Evolutionary conservation across 2,113 vertebrate species (phyloP).

Genomic region (Anguilla japonica): DNA sequence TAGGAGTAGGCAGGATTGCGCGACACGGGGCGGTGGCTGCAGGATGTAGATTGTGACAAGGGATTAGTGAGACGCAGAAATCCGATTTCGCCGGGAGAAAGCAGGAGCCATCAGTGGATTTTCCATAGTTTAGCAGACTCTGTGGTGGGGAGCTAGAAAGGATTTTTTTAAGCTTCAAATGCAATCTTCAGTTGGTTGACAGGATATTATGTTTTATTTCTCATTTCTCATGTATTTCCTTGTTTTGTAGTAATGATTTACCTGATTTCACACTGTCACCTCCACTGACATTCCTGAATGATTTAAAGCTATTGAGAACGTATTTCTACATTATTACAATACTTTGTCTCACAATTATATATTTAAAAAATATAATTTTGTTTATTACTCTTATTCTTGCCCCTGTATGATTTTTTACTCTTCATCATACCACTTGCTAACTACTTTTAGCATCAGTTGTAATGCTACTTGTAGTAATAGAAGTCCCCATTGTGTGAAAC

Average conservation of each 20-base stretch:
- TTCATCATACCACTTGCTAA: too few relatives aligned
- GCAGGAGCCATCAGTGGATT: conserved; percentile 81
- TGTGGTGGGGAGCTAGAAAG: conserved; percentile 40
- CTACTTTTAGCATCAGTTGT: too few relatives aligned
- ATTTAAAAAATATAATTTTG: too few relatives aligned
- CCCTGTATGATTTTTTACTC: too few relatives aligned
- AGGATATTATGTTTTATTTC: conserved; percentile 49
- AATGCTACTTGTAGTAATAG: too few relatives aligned
- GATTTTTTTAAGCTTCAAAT: conserved; percentile 67
- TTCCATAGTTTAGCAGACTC: conserved; percentile 81
- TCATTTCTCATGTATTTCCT: conserved; percentile 14
- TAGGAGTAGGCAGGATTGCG: conserved; percentile 71
- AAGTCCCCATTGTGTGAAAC: too few relatives aligned
- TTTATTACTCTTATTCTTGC: too few relatives aligned
- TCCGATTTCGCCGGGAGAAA: conserved; percentile 89
- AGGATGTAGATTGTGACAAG: conserved; percentile 86
- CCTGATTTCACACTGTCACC: conserved; percentile 27
- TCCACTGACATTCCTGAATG: not conserved
- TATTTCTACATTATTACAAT: too few relatives aligned
- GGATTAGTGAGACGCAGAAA: conserved; percentile 92
- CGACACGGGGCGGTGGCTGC: conserved; percentile 63
- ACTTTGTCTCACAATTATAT: too few relatives aligned
- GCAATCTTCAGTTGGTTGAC: conserved; percentile 66
- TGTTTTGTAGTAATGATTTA: conserved; percentile 35
- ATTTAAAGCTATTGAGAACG: too few relatives aligned